These are phyloP conservation scores for Lutraria rhynchaena DNA, from an alignment of 1,140 invertebrate species.

Conservation along the genomic window DNA sequence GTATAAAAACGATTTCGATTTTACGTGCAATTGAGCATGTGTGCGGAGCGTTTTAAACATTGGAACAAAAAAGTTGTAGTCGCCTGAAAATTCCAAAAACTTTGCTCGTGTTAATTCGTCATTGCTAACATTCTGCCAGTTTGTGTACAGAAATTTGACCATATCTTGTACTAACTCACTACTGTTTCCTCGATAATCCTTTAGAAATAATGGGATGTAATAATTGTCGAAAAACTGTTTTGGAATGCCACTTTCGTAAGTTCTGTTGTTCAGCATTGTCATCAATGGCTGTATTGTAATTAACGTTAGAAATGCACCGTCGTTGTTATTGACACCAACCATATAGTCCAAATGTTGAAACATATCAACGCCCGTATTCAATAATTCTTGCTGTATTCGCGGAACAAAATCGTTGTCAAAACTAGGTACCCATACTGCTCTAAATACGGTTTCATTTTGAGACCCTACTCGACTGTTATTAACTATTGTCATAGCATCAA, in stretches of 20 bases:
- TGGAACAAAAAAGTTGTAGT: constrained; percentile 36
- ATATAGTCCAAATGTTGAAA: constrained; percentile 32
- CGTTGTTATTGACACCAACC: constrained; percentile 41
- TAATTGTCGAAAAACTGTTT: constrained; percentile 24
- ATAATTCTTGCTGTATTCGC: neutral
- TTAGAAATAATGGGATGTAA: constrained; percentile 88
- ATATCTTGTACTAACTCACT: constrained; percentile 98
- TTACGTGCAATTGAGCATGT: neutral
- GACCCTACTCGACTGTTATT: constrained; percentile 1
- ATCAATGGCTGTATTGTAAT: constrained; percentile 28
- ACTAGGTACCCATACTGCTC: constrained; percentile 27
- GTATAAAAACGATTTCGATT: constrained; percentile 26
- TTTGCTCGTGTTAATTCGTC: constrained; percentile 84
- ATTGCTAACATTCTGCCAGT: constrained; percentile 92
- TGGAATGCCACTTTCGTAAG: constrained; percentile 13
- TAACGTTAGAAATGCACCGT: constrained; percentile 36
- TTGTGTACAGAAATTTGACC: constrained; percentile 92
- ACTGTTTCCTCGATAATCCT: constrained; percentile 91
- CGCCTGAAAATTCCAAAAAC: constrained; percentile 21
- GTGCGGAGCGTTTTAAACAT: constrained; percentile 1
- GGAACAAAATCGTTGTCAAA: constrained; percentile 34
- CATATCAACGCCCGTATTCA: constrained; percentile 18
- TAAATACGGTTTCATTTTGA: constrained; percentile 14
- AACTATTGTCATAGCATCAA: neutral
- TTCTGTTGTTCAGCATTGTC: neutral